Evolutionary conservation across 2,888 invertebrate genomes (phyloP).

Genomic region (Tipula vernalis): DNA sequence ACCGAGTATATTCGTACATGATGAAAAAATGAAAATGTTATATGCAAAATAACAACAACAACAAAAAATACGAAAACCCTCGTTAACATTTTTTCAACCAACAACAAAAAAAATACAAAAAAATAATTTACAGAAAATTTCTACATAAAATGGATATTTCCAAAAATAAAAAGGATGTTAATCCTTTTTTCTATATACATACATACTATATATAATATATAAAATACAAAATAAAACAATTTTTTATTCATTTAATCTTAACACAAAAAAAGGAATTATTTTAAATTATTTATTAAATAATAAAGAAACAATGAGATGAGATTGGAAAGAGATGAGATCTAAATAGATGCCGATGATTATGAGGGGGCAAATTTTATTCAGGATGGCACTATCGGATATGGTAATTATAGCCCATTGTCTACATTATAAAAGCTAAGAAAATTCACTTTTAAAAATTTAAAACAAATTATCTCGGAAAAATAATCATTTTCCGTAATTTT

Average conservation of each 20-base stretch:
- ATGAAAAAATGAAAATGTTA: background rate
- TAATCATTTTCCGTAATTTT: background rate
- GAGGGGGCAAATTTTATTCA: background rate
- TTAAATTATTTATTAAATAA: background rate
- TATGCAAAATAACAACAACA: background rate
- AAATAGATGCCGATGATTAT: background rate
- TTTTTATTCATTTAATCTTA: background rate
- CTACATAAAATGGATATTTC: background rate
- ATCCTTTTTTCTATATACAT: background rate
- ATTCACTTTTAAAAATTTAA: background rate
- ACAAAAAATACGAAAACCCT: background rate
- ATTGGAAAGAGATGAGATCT: background rate
- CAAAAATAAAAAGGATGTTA: slow-evolving; percentile 4
- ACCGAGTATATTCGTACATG: background rate
- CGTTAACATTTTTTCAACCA: background rate
- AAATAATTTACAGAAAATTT: background rate
- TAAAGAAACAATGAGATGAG: background rate
- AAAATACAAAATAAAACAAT: background rate
- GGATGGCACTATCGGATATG: background rate
- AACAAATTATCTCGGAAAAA: background rate
- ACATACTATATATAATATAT: no score
- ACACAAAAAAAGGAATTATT: background rate
- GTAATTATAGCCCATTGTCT: background rate
- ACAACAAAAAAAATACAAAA: background rate
- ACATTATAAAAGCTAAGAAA: background rate